phyloP scores from a whole-genome alignment of 2,113 vertebrate species.

The Thalassoma bifasciatum region DNA sequence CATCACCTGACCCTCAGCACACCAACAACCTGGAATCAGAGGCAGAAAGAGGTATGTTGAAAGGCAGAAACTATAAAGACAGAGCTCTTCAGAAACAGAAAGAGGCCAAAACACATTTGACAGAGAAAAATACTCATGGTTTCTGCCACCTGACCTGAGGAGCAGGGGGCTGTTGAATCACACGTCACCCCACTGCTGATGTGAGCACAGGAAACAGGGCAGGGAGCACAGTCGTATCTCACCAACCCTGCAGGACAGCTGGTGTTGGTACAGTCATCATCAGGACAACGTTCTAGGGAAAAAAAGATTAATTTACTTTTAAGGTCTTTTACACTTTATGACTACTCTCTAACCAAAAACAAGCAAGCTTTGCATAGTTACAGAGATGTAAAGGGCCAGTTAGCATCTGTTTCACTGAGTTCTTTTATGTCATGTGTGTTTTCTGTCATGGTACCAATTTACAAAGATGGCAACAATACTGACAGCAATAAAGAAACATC shows the following conservation, averaged over 20 bases:
- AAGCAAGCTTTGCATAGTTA: too few species aligned
- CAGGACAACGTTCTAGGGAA: slow-evolving; percentile 81
- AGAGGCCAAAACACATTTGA: background rate
- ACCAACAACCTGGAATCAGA: slow-evolving; percentile 87
- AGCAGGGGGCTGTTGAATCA: slow-evolving; percentile 71
- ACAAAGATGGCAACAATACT: too few species aligned
- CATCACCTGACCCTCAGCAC: slow-evolving; percentile 85
- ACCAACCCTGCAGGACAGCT: slow-evolving; percentile 83
- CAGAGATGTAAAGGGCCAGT: too few species aligned
- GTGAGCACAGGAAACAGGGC: slow-evolving; percentile 88
- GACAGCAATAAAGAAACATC: too few species aligned
- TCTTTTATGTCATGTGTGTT: too few species aligned
- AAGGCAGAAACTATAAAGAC: background rate
- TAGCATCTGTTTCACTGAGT: too few species aligned
- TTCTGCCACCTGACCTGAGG: slow-evolving; percentile 81
- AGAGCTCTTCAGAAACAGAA: background rate
- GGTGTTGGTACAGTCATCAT: slow-evolving; percentile 81
- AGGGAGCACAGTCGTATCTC: slow-evolving; percentile 82
- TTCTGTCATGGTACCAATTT: too few species aligned
- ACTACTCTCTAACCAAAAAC: background rate
- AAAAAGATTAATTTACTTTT: background rate
- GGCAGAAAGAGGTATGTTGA: background rate
- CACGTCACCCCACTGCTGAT: slow-evolving; percentile 77
- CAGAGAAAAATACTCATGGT: too few species aligned
- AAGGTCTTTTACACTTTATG: background rate